A percentile compares a stretch with the other conserved stretches of the same genome.
These are phyloP conservation scores for Frankliniella intonsa DNA, from an alignment of 2,888 invertebrate species.

Conservation along the genomic window DNA sequence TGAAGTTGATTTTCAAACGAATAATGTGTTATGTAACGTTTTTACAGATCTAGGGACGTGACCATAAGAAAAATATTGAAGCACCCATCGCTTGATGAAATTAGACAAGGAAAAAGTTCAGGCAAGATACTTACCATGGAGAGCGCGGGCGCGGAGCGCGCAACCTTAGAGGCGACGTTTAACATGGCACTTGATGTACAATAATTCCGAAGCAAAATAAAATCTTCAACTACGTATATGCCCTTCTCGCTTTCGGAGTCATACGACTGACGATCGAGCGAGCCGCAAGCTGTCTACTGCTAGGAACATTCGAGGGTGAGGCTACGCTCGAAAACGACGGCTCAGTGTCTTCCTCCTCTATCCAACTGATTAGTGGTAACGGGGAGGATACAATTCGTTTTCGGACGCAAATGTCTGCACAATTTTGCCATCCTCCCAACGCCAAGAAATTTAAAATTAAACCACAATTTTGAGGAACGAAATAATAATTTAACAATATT, in stretches of 20 bases:
- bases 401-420: neutral
- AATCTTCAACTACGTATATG: neutral
- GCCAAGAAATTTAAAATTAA: neutral
- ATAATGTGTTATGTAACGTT: neutral
- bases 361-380: neutral
- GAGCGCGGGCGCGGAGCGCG: slow-evolving; percentile 1
- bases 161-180: neutral
- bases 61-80: neutral
- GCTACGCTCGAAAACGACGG: neutral
- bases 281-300: neutral
- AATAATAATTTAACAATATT: neutral
- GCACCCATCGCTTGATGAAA: neutral
- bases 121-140: neutral
- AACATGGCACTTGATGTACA: neutral
- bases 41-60: neutral
- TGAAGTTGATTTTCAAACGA: neutral
- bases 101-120: neutral
- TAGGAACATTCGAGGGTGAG: too few species aligned
- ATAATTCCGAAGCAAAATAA: neutral
- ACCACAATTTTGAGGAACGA: neutral
- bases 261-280: neutral
- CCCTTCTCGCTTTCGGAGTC: slow-evolving; percentile 3
- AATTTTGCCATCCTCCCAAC: neutral
- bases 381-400: neutral
- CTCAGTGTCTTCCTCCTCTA: neutral